These are phyloP conservation scores for Lepisosteus oculatus DNA, from an alignment of 2,113 vertebrate genomes.

Conservation along the genomic window DNA sequence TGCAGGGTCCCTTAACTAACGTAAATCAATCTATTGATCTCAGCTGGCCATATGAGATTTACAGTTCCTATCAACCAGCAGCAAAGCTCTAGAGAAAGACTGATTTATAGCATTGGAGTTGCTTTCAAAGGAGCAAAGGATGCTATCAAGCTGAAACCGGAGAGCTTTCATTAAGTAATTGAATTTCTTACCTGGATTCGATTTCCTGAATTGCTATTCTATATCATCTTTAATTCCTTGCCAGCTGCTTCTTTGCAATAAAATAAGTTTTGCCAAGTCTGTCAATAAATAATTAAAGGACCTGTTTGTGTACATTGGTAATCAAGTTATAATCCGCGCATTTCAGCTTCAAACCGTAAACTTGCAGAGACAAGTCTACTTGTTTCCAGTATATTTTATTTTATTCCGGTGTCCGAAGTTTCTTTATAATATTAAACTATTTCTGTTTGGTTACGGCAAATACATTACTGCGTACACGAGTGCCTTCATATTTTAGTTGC, in stretches of 20 bases:
- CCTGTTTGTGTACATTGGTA: slow-evolving; percentile 12
- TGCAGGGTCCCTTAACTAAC: no score
- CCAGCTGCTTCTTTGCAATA: slow-evolving; percentile 34
- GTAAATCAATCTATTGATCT: no score
- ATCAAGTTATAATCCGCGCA: neutral
- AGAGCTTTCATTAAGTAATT: slow-evolving; percentile 39
- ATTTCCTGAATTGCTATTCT: slow-evolving; percentile 45
- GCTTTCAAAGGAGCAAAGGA: slow-evolving; percentile 21
- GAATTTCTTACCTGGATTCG: slow-evolving; percentile 41
- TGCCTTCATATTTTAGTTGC: no score
- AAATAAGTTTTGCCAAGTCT: slow-evolving; percentile 30
- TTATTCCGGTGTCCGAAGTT: no score
- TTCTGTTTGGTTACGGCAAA: no score
- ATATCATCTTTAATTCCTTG: slow-evolving; percentile 31
- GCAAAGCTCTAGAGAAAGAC: neutral
- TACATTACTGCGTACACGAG: no score
- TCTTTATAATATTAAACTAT: no score
- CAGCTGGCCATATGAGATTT: neutral
- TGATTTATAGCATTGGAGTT: neutral
- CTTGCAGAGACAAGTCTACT: no score
- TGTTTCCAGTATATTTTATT: no score
- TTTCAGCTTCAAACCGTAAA: no score
- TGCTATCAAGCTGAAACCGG: slow-evolving; percentile 33
- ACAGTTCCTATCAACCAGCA: neutral
- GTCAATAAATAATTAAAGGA: slow-evolving; percentile 44